Conservation (phyloP, 2,113 vertebrate genomes). For the Oxyura jamaicensis region DNA sequence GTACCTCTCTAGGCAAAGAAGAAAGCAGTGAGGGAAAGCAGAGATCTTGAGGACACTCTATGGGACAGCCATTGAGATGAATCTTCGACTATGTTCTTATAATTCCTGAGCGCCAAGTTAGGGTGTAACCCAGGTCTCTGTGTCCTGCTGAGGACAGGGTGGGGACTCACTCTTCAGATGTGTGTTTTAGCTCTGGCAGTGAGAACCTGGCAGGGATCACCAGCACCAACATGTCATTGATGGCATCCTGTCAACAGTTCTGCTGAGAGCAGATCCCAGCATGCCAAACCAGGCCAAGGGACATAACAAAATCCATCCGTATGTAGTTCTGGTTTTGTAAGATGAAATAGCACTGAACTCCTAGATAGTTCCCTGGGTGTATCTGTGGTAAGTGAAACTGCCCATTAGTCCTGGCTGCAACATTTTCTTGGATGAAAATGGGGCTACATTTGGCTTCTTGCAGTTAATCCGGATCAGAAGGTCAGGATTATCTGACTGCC, state of each 20-base stretch:
- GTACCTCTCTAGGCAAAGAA: background rate
- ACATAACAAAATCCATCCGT: background rate
- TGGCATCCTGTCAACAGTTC: background rate
- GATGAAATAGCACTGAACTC: background rate
- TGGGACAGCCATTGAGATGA: background rate
- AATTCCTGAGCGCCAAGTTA: background rate
- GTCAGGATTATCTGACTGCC: background rate
- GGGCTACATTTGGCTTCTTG: background rate
- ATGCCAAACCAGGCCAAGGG: background rate
- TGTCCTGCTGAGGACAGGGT: background rate
- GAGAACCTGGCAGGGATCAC: background rate
- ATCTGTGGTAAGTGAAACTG: background rate
- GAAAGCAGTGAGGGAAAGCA: background rate
- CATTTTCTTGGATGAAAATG: background rate
- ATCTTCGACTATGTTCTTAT: background rate
- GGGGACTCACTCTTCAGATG: background rate
- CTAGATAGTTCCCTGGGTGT: background rate
- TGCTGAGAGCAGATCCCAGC: background rate
- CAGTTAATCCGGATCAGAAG: background rate
- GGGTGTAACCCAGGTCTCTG: background rate
- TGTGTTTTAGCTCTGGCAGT: background rate
- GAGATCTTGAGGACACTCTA: background rate
- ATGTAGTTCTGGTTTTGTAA: background rate
- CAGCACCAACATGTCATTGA: fast-evolving
- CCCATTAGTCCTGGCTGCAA: background rate